Evolutionary conservation across 2,888 invertebrate species (phyloP), one percentile per base, ranked within the genome.

Genomic region (Microplitis manilae): DNA sequence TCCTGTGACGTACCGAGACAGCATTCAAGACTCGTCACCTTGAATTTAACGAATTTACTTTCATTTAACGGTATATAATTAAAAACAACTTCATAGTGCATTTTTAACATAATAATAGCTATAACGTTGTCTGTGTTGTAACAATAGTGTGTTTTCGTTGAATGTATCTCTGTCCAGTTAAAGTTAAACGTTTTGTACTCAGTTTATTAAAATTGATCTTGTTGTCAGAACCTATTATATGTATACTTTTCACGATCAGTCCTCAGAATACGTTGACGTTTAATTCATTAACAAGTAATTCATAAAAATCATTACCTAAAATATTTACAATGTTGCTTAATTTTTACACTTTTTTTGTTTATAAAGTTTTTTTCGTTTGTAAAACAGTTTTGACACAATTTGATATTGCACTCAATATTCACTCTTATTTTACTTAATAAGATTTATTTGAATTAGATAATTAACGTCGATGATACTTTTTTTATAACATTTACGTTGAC

Each of bases 1-100:
- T 79, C 79, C 78, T 79, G 81, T 79, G 80, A 50, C 77, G 69
- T 68, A 71, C 38, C 59, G 60, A 41, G 62, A 17, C 40, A 62
- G 17, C 59, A 30, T 41, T 50, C 20, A n/a, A 13, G 30, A 60
- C 59, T 65, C 15, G 38, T 17, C 65, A 20, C 7, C 38, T 30
- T 65, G 13, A 30, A 65, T 65, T 65, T 30, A 20, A 65, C 13
- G 13, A 65, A 65, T 65, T 30, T 38, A 30, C 65, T 13, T 38
- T 9, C 13, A 13, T 13, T 1, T 2, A 30, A 13, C 38, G 65
- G 13, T 13, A 30, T 7, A 38, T 30, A 30, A 20, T 65, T 65
- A 50, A 50, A 50, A 50, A 50, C 8, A 50, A 50, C 5, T 4
- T 50, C 50, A 4, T 4, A 50, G 50, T 50, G 50, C 9, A 50